A percentile compares a stretch with the other conserved stretches of the same genome.
phyloP scores from a whole-genome alignment of 2,797 vertebrate species.

The Pagetopsis macropterus region DNA sequence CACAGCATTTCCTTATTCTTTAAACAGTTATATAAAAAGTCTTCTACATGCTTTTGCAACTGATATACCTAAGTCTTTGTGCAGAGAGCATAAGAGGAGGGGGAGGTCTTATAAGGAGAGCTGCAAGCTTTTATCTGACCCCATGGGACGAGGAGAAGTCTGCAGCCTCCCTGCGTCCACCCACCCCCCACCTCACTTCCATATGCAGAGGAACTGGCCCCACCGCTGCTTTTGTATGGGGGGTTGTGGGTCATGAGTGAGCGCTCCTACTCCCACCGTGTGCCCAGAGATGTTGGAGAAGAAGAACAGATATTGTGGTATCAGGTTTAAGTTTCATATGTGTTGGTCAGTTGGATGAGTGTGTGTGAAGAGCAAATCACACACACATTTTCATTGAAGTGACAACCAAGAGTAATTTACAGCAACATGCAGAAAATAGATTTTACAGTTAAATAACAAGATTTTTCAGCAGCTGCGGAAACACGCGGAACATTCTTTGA shows the following conservation, averaged over 20 bases:
- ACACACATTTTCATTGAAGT: neutral
- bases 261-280: slow-evolving; percentile 61
- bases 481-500: slow-evolving; percentile 5
- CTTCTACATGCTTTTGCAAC: slow-evolving; percentile 18
- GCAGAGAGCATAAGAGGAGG: slow-evolving; percentile 36
- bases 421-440: slow-evolving; percentile 4
- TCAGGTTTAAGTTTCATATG: slow-evolving; percentile 5
- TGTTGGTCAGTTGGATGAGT: slow-evolving; percentile 4
- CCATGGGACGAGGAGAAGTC: slow-evolving; percentile 75
- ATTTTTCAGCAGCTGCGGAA: neutral
- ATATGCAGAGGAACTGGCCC: slow-evolving; percentile 73
- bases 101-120: slow-evolving; percentile 57
- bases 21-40: neutral
- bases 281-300: slow-evolving; percentile 30
- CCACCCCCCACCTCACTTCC: slow-evolving; percentile 77
- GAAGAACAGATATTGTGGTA: slow-evolving; percentile 33
- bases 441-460: neutral
- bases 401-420: neutral
- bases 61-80: slow-evolving; percentile 47
- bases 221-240: slow-evolving; percentile 73
- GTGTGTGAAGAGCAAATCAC: slow-evolving; percentile 9
- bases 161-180: slow-evolving; percentile 64
- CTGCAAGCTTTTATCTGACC: slow-evolving; percentile 78
- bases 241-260: slow-evolving; percentile 79
- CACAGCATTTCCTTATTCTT: neutral